A percentile compares a stretch with the other conserved stretches of the same genome.
Conservation (phyloP, 30 jellyfish, hydroid and myxozoan species). For the Turritopsis rubra region DNA sequence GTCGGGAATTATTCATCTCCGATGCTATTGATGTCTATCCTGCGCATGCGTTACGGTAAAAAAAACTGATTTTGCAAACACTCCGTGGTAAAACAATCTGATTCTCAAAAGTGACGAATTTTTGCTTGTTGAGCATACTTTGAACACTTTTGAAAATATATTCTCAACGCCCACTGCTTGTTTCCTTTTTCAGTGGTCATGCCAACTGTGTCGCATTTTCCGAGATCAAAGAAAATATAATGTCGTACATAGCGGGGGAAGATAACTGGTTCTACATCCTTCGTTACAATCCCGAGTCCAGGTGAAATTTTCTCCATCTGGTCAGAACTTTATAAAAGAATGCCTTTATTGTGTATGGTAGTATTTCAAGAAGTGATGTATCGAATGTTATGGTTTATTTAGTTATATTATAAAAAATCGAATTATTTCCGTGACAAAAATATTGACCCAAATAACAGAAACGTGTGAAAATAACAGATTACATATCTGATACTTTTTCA, state of each 20-base stretch:
- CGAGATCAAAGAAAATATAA: conserved; percentile 67
- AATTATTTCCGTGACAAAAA: too few species aligned
- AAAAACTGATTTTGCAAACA: too few species aligned
- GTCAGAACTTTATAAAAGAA: not conserved
- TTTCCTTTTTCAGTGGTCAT: conserved; percentile 55
- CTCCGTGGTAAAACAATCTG: too few species aligned
- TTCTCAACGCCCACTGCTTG: not conserved
- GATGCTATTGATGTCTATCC: conserved; percentile 97
- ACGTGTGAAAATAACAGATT: too few species aligned
- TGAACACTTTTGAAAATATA: not conserved
- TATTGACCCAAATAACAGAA: too few species aligned
- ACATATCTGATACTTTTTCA: too few species aligned
- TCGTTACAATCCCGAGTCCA: conserved; percentile 95
- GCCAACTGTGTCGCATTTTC: conserved; percentile 64
- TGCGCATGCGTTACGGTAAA: conserved; percentile 76
- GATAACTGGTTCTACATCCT: conserved; percentile 91
- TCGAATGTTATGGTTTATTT: not conserved
- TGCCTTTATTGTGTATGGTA: too few species aligned
- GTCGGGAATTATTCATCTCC: conserved; percentile 85
- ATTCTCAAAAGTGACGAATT: not conserved
- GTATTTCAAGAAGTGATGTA: not conserved
- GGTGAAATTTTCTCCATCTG: conserved; percentile 36
- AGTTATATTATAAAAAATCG: too few species aligned
- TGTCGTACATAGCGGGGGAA: conserved; percentile 67
- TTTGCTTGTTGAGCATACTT: not conserved